These are phyloP conservation scores for Himalopsyche phryganea DNA, from an alignment of 1,140 invertebrate species.

Conservation along the genomic window DNA sequence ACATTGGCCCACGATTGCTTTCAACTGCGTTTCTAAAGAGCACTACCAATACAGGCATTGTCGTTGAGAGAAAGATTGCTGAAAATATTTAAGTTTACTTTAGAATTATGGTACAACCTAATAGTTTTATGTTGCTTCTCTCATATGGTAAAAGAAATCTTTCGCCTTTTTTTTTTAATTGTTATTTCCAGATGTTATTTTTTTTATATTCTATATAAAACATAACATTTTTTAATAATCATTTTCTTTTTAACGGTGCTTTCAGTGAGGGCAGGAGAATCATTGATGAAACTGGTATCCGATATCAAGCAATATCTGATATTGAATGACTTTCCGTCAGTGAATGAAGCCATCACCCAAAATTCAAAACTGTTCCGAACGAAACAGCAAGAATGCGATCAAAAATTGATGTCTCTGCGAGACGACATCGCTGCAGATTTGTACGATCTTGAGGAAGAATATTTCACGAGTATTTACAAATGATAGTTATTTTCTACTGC, in stretches of 20 bases:
- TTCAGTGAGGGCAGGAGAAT: constrained; percentile 87
- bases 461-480: constrained; percentile 94
- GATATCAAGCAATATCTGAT: constrained; percentile 97
- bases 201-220: too few relatives aligned
- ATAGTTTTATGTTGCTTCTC: too few relatives aligned
- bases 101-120: too few relatives aligned
- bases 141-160: too few relatives aligned
- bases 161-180: too few relatives aligned
- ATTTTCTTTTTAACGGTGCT: constrained; percentile 22
- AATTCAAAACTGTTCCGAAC: constrained; percentile 86
- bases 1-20: too few relatives aligned
- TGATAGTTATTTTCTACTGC: constrained; percentile 39
- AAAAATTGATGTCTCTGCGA: constrained; percentile 84
- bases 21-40: too few relatives aligned
- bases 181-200: too few relatives aligned
- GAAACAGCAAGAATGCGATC: constrained; percentile 89
- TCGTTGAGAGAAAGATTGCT: too few relatives aligned
- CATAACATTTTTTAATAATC: too few relatives aligned
- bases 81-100: too few relatives aligned
- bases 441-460: constrained; percentile 96
- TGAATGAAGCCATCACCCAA: constrained; percentile 91
- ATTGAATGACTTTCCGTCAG: constrained; percentile 94
- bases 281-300: constrained; percentile 92
- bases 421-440: constrained; percentile 95
- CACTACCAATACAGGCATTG: too few relatives aligned